A percentile compares a stretch with the other conserved stretches of the same genome.
These are phyloP conservation scores for Spilogale gracilis DNA, from an alignment of 2,113 vertebrate species.

Conservation along the genomic window DNA sequence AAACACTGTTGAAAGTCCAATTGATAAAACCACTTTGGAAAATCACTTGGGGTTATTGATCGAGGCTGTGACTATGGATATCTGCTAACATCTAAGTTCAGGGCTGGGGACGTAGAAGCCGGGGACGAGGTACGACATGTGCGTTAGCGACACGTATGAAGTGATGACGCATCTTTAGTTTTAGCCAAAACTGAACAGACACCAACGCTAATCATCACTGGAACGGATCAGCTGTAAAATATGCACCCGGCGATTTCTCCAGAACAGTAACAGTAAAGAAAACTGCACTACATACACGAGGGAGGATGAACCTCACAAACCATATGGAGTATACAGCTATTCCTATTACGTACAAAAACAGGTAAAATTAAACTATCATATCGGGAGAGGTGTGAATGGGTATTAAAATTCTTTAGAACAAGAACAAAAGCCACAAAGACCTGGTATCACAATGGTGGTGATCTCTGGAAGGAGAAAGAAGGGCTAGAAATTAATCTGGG, in stretches of 20 bases:
- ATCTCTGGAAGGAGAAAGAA: background rate
- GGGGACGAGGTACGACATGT: background rate
- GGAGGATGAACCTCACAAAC: background rate
- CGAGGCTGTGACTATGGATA: background rate
- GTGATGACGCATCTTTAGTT: rapidly evolving
- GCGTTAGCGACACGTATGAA: background rate
- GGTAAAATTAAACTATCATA: background rate
- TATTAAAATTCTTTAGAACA: background rate
- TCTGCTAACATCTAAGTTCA: background rate
- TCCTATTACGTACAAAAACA: background rate
- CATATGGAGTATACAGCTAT: background rate
- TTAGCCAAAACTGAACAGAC: background rate
- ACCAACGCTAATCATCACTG: background rate
- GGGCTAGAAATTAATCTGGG: background rate
- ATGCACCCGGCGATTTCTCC: rapidly evolving
- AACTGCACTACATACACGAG: background rate
- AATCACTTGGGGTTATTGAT: background rate
- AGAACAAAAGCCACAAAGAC: background rate
- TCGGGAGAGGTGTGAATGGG: background rate
- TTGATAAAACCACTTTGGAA: background rate
- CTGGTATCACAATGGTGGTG: background rate
- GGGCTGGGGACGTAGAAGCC: background rate
- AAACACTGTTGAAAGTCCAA: background rate
- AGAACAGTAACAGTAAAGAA: background rate
- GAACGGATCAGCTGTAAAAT: background rate